Conservation (phyloP, 1,140 invertebrate species). For the Cydia pomonella region DNA sequence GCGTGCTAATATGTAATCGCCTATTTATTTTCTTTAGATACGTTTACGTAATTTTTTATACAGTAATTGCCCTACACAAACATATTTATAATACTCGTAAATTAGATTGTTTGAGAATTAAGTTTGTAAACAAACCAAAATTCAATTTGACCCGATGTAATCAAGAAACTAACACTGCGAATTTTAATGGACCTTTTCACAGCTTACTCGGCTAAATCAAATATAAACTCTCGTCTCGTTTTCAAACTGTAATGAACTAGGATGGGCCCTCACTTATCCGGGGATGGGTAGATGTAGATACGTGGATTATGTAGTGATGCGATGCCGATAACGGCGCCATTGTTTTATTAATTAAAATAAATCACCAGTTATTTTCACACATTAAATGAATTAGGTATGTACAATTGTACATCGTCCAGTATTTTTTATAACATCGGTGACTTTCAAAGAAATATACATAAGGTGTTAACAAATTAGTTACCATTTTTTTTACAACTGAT, state of each 20-base stretch:
- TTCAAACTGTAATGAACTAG: conserved; percentile 40
- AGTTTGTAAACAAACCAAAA: conserved; percentile 23
- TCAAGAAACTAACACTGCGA: conserved; percentile 29
- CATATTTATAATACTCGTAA: not conserved
- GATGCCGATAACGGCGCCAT: not conserved
- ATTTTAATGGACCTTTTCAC: conserved; percentile 36
- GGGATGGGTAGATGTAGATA: not conserved
- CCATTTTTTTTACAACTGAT: too few species aligned
- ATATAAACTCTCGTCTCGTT: conserved; percentile 31
- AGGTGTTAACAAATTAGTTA: too few species aligned
- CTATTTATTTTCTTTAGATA: not conserved
- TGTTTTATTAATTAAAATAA: too few species aligned
- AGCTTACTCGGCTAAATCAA: conserved; percentile 38
- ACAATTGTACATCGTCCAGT: too few species aligned
- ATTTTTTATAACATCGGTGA: too few species aligned
- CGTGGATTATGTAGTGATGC: not conserved
- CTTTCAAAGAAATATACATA: too few species aligned
- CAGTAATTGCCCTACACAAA: not conserved
- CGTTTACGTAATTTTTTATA: not conserved
- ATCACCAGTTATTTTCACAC: too few species aligned
- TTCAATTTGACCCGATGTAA: conserved; percentile 30
- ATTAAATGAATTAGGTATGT: too few species aligned
- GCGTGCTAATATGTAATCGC: too few species aligned
- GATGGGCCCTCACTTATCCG: conserved; percentile 28
- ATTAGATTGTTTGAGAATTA: conserved; percentile 31